These are phyloP conservation scores for Eristalis intricaria DNA, from an alignment of 2,888 invertebrate species.

Conservation along the genomic window DNA sequence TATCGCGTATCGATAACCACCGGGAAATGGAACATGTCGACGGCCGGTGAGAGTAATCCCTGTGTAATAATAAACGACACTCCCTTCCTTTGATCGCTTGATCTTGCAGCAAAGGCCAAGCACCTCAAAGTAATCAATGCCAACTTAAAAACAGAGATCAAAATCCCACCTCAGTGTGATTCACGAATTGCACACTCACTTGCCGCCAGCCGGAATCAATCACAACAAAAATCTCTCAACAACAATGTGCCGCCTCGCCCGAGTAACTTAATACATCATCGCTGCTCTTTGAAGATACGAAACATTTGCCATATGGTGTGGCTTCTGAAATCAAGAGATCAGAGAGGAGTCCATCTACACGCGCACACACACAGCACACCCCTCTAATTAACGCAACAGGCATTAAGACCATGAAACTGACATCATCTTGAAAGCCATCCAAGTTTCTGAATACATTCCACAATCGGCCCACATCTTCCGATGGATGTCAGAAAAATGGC, in stretches of 20 bases:
- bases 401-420: slow-evolving; percentile 1
- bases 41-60: too few species aligned
- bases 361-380: not conserved
- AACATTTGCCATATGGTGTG: not conserved
- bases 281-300: not conserved
- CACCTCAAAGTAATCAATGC: too few species aligned
- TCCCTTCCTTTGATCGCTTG: too few species aligned
- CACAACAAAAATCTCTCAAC: not conserved
- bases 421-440: slow-evolving; percentile 28
- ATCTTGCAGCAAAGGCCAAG: too few species aligned
- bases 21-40: too few species aligned
- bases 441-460: slow-evolving; percentile 14
- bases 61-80: too few species aligned
- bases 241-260: not conserved
- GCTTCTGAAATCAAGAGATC: not conserved
- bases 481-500: not conserved
- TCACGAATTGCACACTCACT: too few species aligned
- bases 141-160: too few species aligned
- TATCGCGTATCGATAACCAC: too few species aligned
- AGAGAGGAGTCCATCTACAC: not conserved
- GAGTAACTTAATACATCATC: not conserved
- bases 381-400: slow-evolving; percentile 2
- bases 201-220: not conserved
- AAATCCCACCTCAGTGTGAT: too few species aligned
- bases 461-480: not conserved